These are phyloP conservation scores for Hystrix cristata DNA, from an alignment of 2,113 vertebrate species.

Conservation along the genomic window DNA sequence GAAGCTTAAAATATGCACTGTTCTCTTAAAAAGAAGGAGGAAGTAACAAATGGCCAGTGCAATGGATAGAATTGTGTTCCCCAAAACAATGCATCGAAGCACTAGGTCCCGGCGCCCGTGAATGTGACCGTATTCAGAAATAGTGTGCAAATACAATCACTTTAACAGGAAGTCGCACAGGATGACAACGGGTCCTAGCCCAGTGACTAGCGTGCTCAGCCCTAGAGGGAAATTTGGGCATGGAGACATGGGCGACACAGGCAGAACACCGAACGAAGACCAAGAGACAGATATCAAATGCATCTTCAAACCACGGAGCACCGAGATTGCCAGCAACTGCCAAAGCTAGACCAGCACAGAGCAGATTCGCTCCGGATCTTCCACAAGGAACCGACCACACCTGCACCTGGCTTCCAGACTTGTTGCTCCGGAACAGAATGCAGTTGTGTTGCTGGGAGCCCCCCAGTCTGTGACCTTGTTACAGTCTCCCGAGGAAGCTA, in stretches of 20 bases:
- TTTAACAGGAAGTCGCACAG: not conserved
- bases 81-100: not conserved
- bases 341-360: not conserved
- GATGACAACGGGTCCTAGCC: not conserved
- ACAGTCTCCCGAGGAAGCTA: not conserved
- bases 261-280: not conserved
- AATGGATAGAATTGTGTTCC: not conserved
- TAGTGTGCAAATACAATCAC: not conserved
- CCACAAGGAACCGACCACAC: not conserved
- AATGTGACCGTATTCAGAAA: slow-evolving; percentile 21
- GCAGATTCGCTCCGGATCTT: not conserved
- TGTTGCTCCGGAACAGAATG: not conserved
- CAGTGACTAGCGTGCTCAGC: not conserved
- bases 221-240: not conserved
- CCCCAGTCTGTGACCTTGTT: not conserved
- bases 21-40: not conserved
- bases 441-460: not conserved
- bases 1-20: not conserved
- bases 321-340: not conserved
- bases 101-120: not conserved
- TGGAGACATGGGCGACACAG: not conserved
- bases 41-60: not conserved
- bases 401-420: not conserved
- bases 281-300: not conserved
- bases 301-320: not conserved